Base-by-base conservation (phyloP, 2,113 vertebrate species). In the Tetrax tetrax region DNA sequence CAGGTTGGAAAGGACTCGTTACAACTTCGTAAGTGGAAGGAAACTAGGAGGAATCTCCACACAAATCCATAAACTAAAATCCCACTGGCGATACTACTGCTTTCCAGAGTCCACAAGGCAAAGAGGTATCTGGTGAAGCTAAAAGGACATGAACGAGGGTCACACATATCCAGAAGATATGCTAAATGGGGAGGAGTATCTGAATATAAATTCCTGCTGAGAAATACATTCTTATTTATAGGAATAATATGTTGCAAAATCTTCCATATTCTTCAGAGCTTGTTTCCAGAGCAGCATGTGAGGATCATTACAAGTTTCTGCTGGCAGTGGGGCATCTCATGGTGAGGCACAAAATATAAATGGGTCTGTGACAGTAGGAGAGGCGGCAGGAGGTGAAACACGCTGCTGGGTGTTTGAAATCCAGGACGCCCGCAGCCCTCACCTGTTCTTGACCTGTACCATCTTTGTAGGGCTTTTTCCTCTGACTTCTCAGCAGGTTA, bases 251-350 rank as follows among this genome's bases (percentile, higher is more conserved):
- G 7, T 69, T 57, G 41, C 66, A 88, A 88, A 72, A 45, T 25
- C 65, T 68, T 75, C 77, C 15, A 2, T 72, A 64, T 48, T 79
- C 75, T 76, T 80, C 66, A 76, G 53, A 79, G 53, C 54, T 85
- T 81, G 48, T 65, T 94, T 72, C 65, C 82, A 87, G 82, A 88
- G 74, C 90, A 91, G 70, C 78, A 29, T 17, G 75, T 27, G 65
- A 92, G 57, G 35, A 69, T 88, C 88, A 90, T 90, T 90, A 88
- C n/a, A 95, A 90, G 48, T 78, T 92, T 87, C 85, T 87, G 54
- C 75, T 29, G 35, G 59, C 35, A 41, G 23, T 45, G 54, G 82
- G 91, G 84, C 71, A 69, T 81, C 80, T 92, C 76, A 91, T 70
- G 9, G 89, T 81, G 91, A 89, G 83, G 56, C 25, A 11, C 76